Base-by-base conservation (phyloP, 2,797 vertebrate genomes). In the Syngnathus rostellatus region DNA sequence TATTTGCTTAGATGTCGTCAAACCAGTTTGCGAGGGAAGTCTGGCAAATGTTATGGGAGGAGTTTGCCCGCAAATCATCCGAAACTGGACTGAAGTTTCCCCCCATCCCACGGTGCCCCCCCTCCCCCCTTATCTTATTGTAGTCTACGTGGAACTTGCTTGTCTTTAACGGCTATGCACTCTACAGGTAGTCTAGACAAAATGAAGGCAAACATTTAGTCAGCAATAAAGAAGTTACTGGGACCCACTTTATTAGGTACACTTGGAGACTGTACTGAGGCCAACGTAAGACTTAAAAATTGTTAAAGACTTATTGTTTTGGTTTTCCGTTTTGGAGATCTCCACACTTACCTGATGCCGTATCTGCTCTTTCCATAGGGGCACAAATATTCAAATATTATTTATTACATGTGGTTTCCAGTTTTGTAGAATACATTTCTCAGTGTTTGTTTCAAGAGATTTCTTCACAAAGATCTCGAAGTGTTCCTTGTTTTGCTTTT, bases 1-100 rank as follows among this genome's bases (percentile, higher is more conserved):
- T 19, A 17, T 81, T 77, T 74, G 74, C 50, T 62, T 11, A 38
- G 72, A 85, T 81, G 78, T 62, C 12, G 73, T 69, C 69, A 75
- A 85, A 88, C 83, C 78, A 68, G 85, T 88, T 89, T 75, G 16
- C 71, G 75, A 74, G 66, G 71, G 74, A 46, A 64, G 62, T 50
- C 63, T 71, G 71, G 16, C 66, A 59, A 75, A 75, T 71, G 72
- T 61, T 21, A 31, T 61, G 79, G 84, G 80, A 69, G 81, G 77
- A 68, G 73, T 75, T 54, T 23, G 65, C 16, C 31, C 67, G 48
- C 48, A 65, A 37, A 50, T 53, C 5, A 21, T 69, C 23, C 54
- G 68, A 63, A 73, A 68, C 68, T 65, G 65, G 45, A 62, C 66
- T 45, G 63, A 64, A 58, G 38, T 53, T 17, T 11, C 6, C 19